Percentiles rank a stretch among this genome's conserved stretches.
Evolutionary conservation across 2,797 vertebrate genomes (phyloP).

Genomic region (Echiichthys vipera): DNA sequence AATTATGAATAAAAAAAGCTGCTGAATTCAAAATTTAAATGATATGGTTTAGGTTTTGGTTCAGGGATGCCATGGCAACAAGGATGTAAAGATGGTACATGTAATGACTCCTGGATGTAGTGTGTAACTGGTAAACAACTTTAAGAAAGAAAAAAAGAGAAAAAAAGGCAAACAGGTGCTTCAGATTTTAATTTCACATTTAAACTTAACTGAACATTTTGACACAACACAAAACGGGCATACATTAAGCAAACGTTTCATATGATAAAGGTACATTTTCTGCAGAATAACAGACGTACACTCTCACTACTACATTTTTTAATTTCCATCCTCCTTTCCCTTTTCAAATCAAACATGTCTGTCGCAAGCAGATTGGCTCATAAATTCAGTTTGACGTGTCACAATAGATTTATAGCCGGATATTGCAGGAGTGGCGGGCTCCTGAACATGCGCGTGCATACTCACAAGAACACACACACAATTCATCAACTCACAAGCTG

Average conservation of each 20-base stretch:
- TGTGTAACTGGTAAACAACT: not conserved
- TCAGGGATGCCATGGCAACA: not conserved
- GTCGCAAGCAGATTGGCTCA: constrained; percentile 96
- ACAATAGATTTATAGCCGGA: constrained; percentile 99
- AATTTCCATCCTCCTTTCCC: constrained; percentile 67
- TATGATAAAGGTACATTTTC: not conserved
- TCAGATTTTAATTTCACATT: not conserved
- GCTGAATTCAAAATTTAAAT: not conserved
- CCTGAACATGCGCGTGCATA: constrained; percentile 73
- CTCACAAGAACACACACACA: constrained; percentile 39
- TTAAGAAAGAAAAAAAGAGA: too few species aligned
- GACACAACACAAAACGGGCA: too few species aligned
- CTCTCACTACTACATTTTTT: constrained; percentile 36
- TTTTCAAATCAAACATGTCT: constrained; percentile 86
- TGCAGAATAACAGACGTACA: constrained; percentile 55
- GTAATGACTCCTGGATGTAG: not conserved
- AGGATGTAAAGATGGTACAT: not conserved
- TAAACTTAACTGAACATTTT: not conserved
- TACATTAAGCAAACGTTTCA: too few species aligned
- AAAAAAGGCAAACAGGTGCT: not conserved
- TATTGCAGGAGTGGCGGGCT: constrained; percentile 97
- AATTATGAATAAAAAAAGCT: too few species aligned
- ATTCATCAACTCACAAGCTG: constrained; percentile 31
- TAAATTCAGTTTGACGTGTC: constrained; percentile 98
- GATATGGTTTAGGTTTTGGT: not conserved